Conservation (phyloP, 2,113 vertebrate genomes). For the Pimephales promelas region DNA sequence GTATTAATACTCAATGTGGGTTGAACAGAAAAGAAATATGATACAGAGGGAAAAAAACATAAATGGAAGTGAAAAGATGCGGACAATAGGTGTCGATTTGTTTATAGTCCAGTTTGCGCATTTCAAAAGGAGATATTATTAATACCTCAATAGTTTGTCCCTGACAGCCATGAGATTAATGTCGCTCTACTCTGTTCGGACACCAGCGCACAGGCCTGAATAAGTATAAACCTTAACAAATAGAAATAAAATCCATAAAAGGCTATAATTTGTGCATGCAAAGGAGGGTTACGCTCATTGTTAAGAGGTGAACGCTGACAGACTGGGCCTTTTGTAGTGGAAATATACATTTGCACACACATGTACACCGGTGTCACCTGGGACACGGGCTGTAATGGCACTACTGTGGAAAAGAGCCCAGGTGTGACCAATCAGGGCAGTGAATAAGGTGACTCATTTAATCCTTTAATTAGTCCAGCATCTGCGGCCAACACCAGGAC, state of each 20-base stretch:
- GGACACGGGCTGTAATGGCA: slow-evolving; percentile 9
- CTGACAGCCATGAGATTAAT: background rate
- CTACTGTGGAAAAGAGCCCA: slow-evolving; percentile 39
- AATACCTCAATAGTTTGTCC: background rate
- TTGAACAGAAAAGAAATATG: background rate
- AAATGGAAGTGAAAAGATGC: background rate
- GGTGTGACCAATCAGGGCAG: slow-evolving; percentile 32
- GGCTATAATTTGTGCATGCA: background rate
- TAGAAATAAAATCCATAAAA: background rate
- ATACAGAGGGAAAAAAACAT: background rate
- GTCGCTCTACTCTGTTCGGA: background rate
- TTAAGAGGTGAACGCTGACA: background rate
- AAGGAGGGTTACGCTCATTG: background rate
- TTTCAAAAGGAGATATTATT: background rate
- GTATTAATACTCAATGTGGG: background rate
- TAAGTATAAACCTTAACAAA: background rate
- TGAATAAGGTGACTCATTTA: slow-evolving; percentile 8
- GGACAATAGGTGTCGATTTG: background rate
- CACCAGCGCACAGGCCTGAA: background rate
- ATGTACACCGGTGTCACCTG: slow-evolving; percentile 4
- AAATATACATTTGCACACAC: slow-evolving; percentile 19
- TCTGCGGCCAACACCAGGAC: slow-evolving; percentile 20
- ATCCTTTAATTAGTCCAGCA: slow-evolving; percentile 42
- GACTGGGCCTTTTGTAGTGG: slow-evolving; percentile 6
- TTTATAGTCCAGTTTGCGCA: background rate